These are phyloP conservation scores for Delia radicum DNA, from an alignment of 1,140 invertebrate genomes.

Conservation along the genomic window DNA sequence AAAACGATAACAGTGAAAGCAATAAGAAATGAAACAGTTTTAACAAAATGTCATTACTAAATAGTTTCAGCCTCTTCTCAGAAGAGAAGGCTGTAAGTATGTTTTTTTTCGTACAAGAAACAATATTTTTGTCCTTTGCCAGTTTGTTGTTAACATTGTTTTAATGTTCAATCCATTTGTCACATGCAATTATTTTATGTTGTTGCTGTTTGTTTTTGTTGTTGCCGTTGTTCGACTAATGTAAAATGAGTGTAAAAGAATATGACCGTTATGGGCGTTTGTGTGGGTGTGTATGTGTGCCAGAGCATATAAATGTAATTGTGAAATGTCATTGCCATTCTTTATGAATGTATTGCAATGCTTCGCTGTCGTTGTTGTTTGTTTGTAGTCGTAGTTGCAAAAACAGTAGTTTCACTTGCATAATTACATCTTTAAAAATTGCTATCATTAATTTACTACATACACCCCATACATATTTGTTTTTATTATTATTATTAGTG, in stretches of 20 bases:
- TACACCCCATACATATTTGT: too few relatives aligned
- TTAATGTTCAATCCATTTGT: slow-evolving; percentile 11
- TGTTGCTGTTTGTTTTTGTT: background rate
- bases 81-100: too few relatives aligned
- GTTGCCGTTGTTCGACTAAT: slow-evolving; percentile 7
- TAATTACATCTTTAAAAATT: slow-evolving; percentile 20
- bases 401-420: slow-evolving; percentile 6
- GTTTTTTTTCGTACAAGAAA: too few relatives aligned
- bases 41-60: background rate
- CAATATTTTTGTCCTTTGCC: background rate
- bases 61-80: too few relatives aligned
- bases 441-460: slow-evolving; percentile 8
- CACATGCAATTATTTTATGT: slow-evolving; percentile 5
- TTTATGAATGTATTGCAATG: too few relatives aligned
- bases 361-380: background rate
- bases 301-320: background rate
- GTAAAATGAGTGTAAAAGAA: slow-evolving; percentile 14
- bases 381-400: background rate
- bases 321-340: slow-evolving; percentile 2
- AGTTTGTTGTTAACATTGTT: background rate
- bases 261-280: slow-evolving; percentile 6
- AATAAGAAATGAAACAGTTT: background rate
- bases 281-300: too few relatives aligned
- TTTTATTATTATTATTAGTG: background rate
- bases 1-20: too few relatives aligned